phyloP scores from a whole-genome alignment of 2,888 invertebrate genomes.

The Ichneumoninae sp. region DNA sequence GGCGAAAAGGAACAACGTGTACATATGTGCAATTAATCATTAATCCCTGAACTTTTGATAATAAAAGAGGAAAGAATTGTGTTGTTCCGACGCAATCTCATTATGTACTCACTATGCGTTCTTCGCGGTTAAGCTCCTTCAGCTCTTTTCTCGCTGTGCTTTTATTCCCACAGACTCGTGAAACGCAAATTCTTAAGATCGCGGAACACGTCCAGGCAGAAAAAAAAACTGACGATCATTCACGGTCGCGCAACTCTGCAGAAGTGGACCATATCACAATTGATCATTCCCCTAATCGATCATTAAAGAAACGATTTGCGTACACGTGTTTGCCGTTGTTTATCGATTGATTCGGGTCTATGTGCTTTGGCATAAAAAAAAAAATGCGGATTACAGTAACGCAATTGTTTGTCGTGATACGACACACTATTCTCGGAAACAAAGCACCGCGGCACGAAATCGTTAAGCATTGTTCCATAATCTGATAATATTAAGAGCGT shows the following conservation, averaged over 20 bases:
- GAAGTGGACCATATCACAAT: constrained; percentile 13
- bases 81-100: constrained; percentile 1
- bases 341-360: constrained; percentile 24
- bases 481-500: too few species aligned
- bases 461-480: too few species aligned
- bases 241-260: constrained; percentile 15
- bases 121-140: background rate
- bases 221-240: constrained; percentile 24
- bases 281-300: constrained; percentile 45
- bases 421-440: background rate
- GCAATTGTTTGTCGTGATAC: background rate
- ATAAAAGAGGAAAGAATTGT: background rate
- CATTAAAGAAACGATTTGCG: constrained; percentile 55
- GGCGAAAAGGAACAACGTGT: constrained; percentile 10
- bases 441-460: background rate
- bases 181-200: background rate
- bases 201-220: background rate
- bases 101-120: constrained; percentile 28
- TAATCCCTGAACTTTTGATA: background rate
- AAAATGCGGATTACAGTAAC: constrained; percentile 10
- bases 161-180: background rate
- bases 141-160: background rate
- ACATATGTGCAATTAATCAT: background rate
- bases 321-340: background rate
- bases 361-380: background rate